Evolutionary conservation across 2,888 invertebrate genomes (phyloP).

Genomic region (Athripsodes cinereus): DNA sequence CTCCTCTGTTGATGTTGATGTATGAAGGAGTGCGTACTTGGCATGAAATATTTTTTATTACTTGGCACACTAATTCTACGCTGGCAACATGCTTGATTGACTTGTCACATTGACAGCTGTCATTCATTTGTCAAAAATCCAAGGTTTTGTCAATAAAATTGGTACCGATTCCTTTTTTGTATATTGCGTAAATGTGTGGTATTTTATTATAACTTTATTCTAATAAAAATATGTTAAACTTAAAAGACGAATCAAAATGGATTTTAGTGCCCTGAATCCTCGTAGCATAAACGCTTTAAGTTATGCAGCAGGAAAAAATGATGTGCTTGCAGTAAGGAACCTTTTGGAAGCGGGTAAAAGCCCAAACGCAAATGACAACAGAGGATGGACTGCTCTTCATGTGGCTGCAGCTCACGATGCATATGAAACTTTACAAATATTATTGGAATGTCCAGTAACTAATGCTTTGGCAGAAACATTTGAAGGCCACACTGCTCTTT

Average conservation of each 20-base stretch:
- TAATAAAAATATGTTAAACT: too few species aligned
- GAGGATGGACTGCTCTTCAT: slow-evolving; percentile 51
- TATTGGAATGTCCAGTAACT: slow-evolving; percentile 38
- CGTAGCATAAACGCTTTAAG: slow-evolving; percentile 42
- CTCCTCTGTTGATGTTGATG: too few species aligned
- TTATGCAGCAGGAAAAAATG: slow-evolving; percentile 43
- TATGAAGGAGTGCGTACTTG: too few species aligned
- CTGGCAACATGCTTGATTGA: too few species aligned
- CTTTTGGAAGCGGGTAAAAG: slow-evolving; percentile 40
- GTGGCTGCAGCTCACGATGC: slow-evolving; percentile 46
- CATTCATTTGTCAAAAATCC: too few species aligned
- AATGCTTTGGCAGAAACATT: slow-evolving; percentile 41
- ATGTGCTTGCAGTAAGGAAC: slow-evolving; percentile 35
- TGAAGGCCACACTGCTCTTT: slow-evolving; percentile 47
- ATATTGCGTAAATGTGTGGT: too few species aligned
- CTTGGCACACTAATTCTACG: too few species aligned
- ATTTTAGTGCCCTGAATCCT: slow-evolving; percentile 50
- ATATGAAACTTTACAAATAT: slow-evolving; percentile 38
- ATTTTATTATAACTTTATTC: too few species aligned
- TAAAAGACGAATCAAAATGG: slow-evolving; percentile 34
- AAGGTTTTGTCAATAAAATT: too few species aligned
- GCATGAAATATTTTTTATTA: too few species aligned
- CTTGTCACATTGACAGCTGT: too few species aligned
- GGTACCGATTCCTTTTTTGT: too few species aligned
- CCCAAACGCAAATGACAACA: slow-evolving; percentile 46